phyloP scores from a whole-genome alignment of 2,797 vertebrate species.

The Petrocephalus sullivani region DNA sequence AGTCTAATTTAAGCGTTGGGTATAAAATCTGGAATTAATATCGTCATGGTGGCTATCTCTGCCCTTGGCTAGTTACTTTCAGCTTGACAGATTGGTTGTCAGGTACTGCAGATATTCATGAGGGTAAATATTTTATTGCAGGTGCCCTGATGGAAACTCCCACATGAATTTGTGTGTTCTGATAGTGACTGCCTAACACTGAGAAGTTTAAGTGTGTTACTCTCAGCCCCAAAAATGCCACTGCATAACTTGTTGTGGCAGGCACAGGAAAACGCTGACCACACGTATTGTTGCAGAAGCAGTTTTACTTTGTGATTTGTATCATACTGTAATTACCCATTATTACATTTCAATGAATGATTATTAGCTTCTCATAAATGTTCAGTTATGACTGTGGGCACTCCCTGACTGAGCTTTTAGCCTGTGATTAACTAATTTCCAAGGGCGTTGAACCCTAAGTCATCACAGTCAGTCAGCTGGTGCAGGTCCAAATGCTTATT shows the following conservation, averaged over 20 bases:
- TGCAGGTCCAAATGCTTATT: background rate
- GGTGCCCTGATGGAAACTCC: background rate
- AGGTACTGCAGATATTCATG: background rate
- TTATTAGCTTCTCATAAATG: background rate
- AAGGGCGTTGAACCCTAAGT: background rate
- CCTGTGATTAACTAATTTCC: background rate
- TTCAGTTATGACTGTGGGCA: background rate
- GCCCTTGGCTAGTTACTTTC: background rate
- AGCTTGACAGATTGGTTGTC: background rate
- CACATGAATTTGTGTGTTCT: background rate
- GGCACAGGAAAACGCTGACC: background rate
- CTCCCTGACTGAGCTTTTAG: background rate
- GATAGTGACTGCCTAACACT: background rate
- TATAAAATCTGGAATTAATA: background rate
- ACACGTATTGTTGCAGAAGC: background rate
- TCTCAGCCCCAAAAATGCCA: background rate
- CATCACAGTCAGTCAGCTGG: background rate
- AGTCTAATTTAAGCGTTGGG: background rate
- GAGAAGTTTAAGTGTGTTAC: background rate
- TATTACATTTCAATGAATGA: background rate
- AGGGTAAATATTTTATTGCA: background rate
- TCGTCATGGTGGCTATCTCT: background rate
- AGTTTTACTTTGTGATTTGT: background rate
- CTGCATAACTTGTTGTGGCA: background rate
- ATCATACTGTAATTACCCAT: background rate